A percentile compares a stretch with the other conserved stretches of the same genome.
Evolutionary conservation across 2,888 invertebrate species (phyloP).

Genomic region (Metellina segmentata): DNA sequence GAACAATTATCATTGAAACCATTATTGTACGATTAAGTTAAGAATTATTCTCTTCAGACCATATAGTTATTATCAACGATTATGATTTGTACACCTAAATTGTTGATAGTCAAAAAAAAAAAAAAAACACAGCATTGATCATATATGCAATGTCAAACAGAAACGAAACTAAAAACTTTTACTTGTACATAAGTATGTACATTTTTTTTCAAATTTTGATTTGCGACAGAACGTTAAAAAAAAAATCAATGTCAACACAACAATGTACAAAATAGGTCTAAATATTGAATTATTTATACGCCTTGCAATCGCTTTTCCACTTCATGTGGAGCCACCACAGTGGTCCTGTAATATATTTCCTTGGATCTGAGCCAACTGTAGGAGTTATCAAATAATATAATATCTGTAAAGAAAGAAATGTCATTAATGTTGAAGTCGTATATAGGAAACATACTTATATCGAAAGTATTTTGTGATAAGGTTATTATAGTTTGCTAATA

Average conservation of each 20-base stretch:
- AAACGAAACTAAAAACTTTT: too few relatives aligned
- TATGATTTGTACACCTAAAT: too few relatives aligned
- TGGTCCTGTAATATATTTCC: conserved; percentile 36
- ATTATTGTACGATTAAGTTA: too few relatives aligned
- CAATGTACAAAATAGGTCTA: background rate
- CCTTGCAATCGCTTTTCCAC: background rate
- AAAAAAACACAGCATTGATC: too few relatives aligned
- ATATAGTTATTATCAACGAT: too few relatives aligned
- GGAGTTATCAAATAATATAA: conserved; percentile 57
- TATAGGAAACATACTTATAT: background rate
- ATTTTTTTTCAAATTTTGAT: too few relatives aligned
- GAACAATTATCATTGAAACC: too few relatives aligned
- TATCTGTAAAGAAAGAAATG: conserved; percentile 27
- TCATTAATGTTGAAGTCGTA: background rate
- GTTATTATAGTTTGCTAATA: background rate
- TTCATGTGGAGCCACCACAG: background rate
- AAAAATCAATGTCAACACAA: background rate
- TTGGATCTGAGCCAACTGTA: conserved; percentile 65
- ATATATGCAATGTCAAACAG: too few relatives aligned
- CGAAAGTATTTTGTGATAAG: background rate
- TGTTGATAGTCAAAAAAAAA: too few relatives aligned
- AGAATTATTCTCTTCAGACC: too few relatives aligned
- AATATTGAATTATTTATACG: background rate
- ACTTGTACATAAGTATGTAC: too few relatives aligned
- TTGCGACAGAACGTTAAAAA: too few relatives aligned